A percentile compares a stretch with the other conserved stretches of the same genome.
These are phyloP conservation scores for Lithophane ornitopus DNA, from an alignment of 2,888 invertebrate species.

Conservation along the genomic window DNA sequence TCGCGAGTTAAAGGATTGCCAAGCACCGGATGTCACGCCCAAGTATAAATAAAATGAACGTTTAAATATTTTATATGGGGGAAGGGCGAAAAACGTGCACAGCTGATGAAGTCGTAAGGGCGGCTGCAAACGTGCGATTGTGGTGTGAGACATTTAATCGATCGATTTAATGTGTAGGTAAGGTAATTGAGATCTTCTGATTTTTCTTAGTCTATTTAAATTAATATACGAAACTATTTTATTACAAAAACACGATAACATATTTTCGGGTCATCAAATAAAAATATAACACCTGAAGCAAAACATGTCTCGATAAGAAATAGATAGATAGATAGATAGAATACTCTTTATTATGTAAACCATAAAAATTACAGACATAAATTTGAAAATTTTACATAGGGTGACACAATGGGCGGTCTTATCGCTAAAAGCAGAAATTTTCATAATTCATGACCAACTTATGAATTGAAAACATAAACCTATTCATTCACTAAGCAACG, in stretches of 20 bases:
- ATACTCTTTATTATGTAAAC: no score
- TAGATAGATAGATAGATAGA: no score
- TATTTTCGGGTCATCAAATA: not conserved
- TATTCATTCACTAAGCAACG: not conserved
- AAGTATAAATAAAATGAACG: constrained; percentile 61
- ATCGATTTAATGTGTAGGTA: not conserved
- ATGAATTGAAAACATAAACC: not conserved
- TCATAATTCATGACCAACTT: not conserved
- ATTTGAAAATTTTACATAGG: no score
- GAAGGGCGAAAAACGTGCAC: constrained; percentile 50
- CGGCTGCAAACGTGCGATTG: constrained; percentile 29
- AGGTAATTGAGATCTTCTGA: not conserved
- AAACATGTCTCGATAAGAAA: not conserved
- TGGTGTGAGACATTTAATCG: not conserved
- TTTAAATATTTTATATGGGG: constrained; percentile 62
- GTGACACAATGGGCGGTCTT: no score
- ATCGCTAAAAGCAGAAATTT: no score
- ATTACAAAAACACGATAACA: no score
- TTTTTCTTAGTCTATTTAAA: not conserved
- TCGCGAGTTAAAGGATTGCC: constrained; percentile 43
- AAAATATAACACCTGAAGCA: not conserved
- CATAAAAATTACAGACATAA: no score
- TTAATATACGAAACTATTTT: not conserved
- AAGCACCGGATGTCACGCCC: constrained; percentile 46
- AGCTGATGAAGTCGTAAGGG: constrained; percentile 56